Base-by-base conservation (phyloP, 2,113 vertebrate species). In the Propithecus coquereli region DNA sequence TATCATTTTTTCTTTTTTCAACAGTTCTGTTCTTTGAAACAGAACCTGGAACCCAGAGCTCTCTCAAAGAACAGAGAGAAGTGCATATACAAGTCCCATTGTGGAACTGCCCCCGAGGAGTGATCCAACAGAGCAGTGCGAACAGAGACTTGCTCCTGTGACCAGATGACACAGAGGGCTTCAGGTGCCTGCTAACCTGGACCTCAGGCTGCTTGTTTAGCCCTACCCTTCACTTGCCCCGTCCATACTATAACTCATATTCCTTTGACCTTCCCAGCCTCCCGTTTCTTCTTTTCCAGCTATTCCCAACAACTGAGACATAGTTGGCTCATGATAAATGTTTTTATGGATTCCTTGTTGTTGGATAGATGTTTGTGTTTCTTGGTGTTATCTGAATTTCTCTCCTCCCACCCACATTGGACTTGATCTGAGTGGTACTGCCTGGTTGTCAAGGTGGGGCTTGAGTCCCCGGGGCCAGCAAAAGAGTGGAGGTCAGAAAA, bases 191-290 rank as follows among this genome's bases (percentile, higher is more conserved):
- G 70, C n/a, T 12, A 13, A 7, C 20, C 45, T 40, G 66, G 27
- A 37, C 87, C 70, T 54, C 4, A 27, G 40, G 82, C 8, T 25
- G 43, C 65, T 8, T 27, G 22, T 90, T 61, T 47, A 1, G 20
- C 2, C 43, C 70, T 65, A 22, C 20, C 23, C 50, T 45, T 9
- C 8, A 57, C 22, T 52, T 6, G 10, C 20, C 22, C 5, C 0
- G 0, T 79, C 32, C 8, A 3, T 20, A 0, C 8, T 50, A 1
- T 57, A 32, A 25, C n/a, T 70, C 0, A 0, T 6, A 6, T 63
- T 65, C 10, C 43, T 22, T 23, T 43, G 1, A 18, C 32, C 77
- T 66, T 50, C 82, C 65, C 0, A 8, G 18, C 30, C 54, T 52
- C 32, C 14, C 3, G 0, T 50, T 76, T 57, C 71, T 52, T 84